These are phyloP conservation scores for Cantharis rustica DNA, from an alignment of 2,888 invertebrate species.

Conservation along the genomic window DNA sequence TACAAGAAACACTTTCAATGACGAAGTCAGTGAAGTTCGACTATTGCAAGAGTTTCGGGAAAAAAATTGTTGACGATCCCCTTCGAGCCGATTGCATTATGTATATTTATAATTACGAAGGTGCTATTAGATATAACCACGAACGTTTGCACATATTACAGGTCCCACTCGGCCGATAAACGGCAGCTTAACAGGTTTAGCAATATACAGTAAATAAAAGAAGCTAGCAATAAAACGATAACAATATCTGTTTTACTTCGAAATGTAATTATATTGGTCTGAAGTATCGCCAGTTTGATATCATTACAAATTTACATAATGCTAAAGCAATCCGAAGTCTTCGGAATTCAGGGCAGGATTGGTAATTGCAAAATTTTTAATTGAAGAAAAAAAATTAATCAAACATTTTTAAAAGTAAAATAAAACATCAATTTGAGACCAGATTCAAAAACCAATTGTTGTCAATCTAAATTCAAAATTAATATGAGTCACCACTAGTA, in stretches of 20 bases:
- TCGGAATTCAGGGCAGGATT: not conserved
- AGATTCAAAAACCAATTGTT: not conserved
- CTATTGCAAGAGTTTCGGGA: not conserved
- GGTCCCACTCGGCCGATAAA: constrained; percentile 29
- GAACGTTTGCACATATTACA: constrained; percentile 26
- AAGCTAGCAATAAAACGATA: constrained; percentile 34
- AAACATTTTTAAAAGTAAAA: not conserved
- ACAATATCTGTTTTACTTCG: constrained; percentile 35
- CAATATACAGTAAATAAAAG: constrained; percentile 31
- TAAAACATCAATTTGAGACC: not conserved
- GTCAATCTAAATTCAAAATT: not conserved
- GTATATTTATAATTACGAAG: constrained; percentile 26
- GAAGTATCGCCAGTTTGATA: constrained; percentile 9
- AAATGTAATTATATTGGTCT: constrained; percentile 37
- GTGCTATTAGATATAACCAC: constrained; percentile 13
- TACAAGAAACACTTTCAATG: not conserved
- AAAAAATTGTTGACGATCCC: not conserved
- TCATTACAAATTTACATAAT: not conserved
- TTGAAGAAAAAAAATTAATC: not conserved
- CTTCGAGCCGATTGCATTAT: not conserved
- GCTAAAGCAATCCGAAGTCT: not conserved
- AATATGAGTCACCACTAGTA: constrained; percentile 1
- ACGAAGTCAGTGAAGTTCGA: not conserved
- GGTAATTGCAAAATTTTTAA: not conserved
- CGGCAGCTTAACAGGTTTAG: constrained; percentile 29